phyloP scores from a whole-genome alignment of 2,888 invertebrate genomes.

The Carpatolechia fugitivella region DNA sequence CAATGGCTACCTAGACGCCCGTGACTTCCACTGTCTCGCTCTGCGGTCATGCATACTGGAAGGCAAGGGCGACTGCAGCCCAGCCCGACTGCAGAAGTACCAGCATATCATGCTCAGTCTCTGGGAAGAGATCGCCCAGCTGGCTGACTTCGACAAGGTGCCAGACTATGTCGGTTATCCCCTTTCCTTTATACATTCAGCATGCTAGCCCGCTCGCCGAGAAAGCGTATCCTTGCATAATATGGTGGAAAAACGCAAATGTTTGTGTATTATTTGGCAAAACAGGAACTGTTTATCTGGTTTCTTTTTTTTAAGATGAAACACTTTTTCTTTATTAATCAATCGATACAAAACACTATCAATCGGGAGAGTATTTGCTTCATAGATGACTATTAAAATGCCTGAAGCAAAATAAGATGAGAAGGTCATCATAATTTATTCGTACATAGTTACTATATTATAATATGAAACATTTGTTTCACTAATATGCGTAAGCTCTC shows the following conservation, averaged over 20 bases:
- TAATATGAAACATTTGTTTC: no score
- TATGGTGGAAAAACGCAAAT: no score
- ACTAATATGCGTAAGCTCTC: no score
- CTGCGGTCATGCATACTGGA: constrained; percentile 89
- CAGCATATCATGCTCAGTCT: constrained; percentile 90
- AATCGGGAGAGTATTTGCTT: neutral
- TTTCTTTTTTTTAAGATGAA: constrained; percentile 1
- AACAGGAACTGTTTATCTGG: neutral
- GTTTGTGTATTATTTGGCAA: no score
- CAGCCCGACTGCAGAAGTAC: constrained; percentile 85
- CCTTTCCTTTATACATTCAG: constrained; percentile 40
- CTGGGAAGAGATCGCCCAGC: constrained; percentile 91
- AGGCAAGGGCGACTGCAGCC: constrained; percentile 89
- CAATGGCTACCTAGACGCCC: constrained; percentile 89
- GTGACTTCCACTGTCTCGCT: constrained; percentile 91
- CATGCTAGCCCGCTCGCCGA: constrained; percentile 25
- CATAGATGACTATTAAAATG: no score
- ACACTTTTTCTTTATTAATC: no score
- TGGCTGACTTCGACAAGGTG: constrained; percentile 93
- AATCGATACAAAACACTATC: no score
- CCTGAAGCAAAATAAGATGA: no score
- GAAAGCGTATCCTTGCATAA: constrained; percentile 21
- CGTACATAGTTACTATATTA: no score
- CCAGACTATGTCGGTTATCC: constrained; percentile 77
- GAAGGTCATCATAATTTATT: no score